Conservation (phyloP, 1,140 invertebrate species). For the Trinorchestia longiramus region DNA sequence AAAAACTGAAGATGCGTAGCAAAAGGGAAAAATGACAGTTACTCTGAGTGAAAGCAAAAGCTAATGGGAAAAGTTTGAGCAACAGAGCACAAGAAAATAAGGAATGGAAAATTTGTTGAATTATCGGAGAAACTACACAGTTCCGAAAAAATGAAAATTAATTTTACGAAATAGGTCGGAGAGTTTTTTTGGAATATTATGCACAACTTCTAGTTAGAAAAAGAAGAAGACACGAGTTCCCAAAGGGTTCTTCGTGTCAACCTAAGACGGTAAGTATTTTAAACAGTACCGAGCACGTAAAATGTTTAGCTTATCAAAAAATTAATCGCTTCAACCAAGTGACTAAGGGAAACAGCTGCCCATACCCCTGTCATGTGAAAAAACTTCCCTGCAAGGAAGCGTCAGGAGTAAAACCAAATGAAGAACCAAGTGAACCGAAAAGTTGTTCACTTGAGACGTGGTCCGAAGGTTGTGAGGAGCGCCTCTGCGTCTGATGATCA, state of each 20-base stretch:
- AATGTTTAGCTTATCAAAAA: not conserved
- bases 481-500: constrained; percentile 25
- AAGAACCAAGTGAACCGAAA: not conserved
- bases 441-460: not conserved
- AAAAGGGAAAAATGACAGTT: no score
- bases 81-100: not conserved
- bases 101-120: not conserved
- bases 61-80: no score
- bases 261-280: not conserved
- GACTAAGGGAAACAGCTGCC: not conserved
- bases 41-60: not conserved
- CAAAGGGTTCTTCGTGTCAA: not conserved
- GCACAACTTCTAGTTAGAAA: no score
- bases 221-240: no score
- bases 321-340: not conserved
- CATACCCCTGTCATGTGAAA: not conserved
- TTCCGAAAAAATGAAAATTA: not conserved
- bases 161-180: not conserved
- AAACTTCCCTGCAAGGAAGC: not conserved
- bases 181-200: not conserved
- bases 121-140: not conserved
- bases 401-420: not conserved
- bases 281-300: not conserved
- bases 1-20: not conserved
- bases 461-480: not conserved